Evolutionary conservation across 2,888 invertebrate genomes (phyloP), one percentile per base, ranked within the genome.

Genomic region (Melieria omissa): DNA sequence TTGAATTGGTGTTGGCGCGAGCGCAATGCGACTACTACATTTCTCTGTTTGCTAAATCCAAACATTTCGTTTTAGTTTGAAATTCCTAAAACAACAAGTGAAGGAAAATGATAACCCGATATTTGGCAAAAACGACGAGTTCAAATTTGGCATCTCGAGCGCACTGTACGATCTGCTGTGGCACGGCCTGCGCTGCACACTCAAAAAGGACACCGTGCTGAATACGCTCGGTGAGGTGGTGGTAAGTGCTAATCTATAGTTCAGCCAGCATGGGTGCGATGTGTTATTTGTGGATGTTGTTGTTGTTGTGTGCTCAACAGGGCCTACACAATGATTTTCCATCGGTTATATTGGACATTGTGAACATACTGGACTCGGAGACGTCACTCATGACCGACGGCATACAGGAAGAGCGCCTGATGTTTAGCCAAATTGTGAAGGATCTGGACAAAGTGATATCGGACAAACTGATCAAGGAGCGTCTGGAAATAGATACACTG

Each of bases 401-500:
- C 42, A 89, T 91, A 73, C 91, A 91, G 77, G 92, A 93, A 76
- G 93, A 93, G 81, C 90, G 96, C 76, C 89, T 90, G 79, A 92
- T 92, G 84, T 95, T 94, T 87, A 93, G 92, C 84, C 91, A 90
- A 81, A 90, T 95, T 78, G 91, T 95, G 1, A 92, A 93, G 85
- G 94, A 94, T 86, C 88, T 93, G 78, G 95, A 95, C 85, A 92
- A 93, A 86, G 92, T 94, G 85, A 89, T 95, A 81, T 93, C 96
- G 65, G 96, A 97, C 80, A 93, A 93, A 85, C 88, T 98, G 80
- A 88, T 98, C 58, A 97, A 97, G 83, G 98, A 98, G 86, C 90
- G 98, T 75, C 86, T 98, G 79, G 98, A 98, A 88, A 94, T 96
- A 82, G 98, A 98, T 80, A 96, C 96, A 0, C 88, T 98, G 49